Evolutionary conservation across 1,140 invertebrate genomes (phyloP).

Genomic region (Elysia chlorotica): DNA sequence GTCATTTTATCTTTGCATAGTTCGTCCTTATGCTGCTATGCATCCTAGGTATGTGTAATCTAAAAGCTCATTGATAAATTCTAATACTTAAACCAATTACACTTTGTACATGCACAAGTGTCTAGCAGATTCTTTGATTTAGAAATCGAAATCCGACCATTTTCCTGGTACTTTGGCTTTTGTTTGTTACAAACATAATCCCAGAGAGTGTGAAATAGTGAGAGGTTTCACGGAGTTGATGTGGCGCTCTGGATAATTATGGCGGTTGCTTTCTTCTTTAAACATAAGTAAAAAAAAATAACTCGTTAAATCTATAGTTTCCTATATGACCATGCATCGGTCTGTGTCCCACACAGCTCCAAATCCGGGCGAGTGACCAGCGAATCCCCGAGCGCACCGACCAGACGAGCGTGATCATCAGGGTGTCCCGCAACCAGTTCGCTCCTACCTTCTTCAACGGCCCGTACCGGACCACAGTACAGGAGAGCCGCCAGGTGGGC

Average conservation of each 20-base stretch:
- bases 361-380: conserved; percentile 34
- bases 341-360: conserved; percentile 30
- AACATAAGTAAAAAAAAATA: background rate
- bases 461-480: conserved; percentile 29
- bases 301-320: background rate
- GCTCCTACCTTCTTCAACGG: conserved; percentile 28
- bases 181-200: too few species aligned
- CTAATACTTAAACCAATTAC: too few species aligned
- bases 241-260: background rate
- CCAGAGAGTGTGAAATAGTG: too few species aligned
- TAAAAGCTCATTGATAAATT: too few species aligned
- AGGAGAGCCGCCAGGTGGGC: conserved; percentile 22
- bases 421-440: conserved; percentile 31
- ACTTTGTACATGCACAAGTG: too few species aligned
- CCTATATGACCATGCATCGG: background rate
- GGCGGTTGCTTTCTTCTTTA: background rate
- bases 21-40: too few species aligned
- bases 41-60: too few species aligned
- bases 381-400: conserved; percentile 32
- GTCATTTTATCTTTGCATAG: too few species aligned
- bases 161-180: too few species aligned
- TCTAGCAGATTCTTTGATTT: too few species aligned
- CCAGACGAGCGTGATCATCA: conserved; percentile 31
- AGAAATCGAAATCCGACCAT: too few species aligned
- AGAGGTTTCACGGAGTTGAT: too few species aligned